Base-by-base conservation (phyloP, 2,888 invertebrate species). In the Brachylomia viminalis region DNA sequence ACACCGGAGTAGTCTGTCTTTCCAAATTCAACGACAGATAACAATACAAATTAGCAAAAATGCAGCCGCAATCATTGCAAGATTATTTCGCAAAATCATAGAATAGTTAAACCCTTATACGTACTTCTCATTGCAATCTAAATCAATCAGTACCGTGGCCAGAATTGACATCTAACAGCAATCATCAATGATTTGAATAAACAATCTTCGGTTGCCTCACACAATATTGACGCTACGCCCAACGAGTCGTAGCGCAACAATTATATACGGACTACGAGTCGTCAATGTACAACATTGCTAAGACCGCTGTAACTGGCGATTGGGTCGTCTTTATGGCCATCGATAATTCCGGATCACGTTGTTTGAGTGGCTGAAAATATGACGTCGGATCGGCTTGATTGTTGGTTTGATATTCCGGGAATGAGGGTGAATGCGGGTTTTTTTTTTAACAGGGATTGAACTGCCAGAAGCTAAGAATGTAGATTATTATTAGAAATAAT, bases 201-300 rank as follows among this genome's bases (percentile, higher is more conserved):
- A 70, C 65, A 67, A 64, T 61, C 33, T 83, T 54, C 49, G 52
- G 58, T 70, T 68, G 30, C 11, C 54, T 75, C 59, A 17, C 58
- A 54, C 54, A 75, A 77, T 86, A 82, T 72, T 62, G 58, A 83
- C 65, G 33, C 27, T 33, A 47, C 20, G 42, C 8, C 27, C 30
- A 30, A 58, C 47, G n/a, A 62, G 7, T 75, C 45, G 64, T 27
- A 64, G 30, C 27, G 23, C n/a, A 58, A 49, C 62, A 64, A 45
- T 61, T 61, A 54, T 59, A 38, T 54, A 23, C 23, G 7, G 13
- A 54, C 68, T 3, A 27, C 33, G 8, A 27, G 23, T 49, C 38
- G n/a, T 45, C 45, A 61, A 68, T 20, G n/a, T 52, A 45, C n/a
- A 33, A 15, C 47, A 38, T 61, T 80, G 58, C 42, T 80, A 54